Evolutionary conservation across 1,140 invertebrate genomes (phyloP), one percentile per base, ranked within the genome.

Genomic region (Berghia stephanieae): DNA sequence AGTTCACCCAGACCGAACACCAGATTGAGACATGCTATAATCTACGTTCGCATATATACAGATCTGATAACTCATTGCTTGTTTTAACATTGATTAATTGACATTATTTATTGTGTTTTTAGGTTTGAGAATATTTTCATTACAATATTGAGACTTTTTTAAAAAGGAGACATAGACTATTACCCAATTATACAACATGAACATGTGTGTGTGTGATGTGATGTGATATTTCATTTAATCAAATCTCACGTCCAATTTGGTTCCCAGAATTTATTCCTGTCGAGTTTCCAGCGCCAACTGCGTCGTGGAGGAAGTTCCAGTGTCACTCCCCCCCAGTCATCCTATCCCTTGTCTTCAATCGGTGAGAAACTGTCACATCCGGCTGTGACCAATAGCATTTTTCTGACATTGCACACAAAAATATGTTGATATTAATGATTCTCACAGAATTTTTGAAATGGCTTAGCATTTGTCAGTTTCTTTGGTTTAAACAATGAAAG

Each of bases 191-290:
- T n/a, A n/a, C n/a, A n/a, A n/a, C n/a, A n/a, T n/a, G n/a, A n/a
- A n/a, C n/a, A n/a, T n/a, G n/a, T n/a, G n/a, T n/a, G n/a, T n/a
- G n/a, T n/a, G n/a, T n/a, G n/a, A n/a, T n/a, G n/a, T n/a, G n/a
- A n/a, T n/a, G n/a, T n/a, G n/a, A n/a, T n/a, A n/a, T n/a, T n/a
- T n/a, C n/a, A n/a, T n/a, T n/a, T n/a, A 63, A 63, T 16, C 57
- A 31, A 16, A 31, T 8, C 18, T 10, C 10, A 63, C 57, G 18
- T 63, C 34, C 27, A 10, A 63, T 63, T 16, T 16, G 34, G 8
- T 71, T 82, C 78, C 52, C 75, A 85, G 84, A 85, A 85, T 80
- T 83, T 81, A 16, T 84, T 82, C 52, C 52, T 86, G 68, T 78
- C 73, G 40, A 72, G 78, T 27, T 49, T 84, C 3, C 81, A 83